Conservation (phyloP, 2,888 invertebrate genomes). For the Drosophila affinis region DNA sequence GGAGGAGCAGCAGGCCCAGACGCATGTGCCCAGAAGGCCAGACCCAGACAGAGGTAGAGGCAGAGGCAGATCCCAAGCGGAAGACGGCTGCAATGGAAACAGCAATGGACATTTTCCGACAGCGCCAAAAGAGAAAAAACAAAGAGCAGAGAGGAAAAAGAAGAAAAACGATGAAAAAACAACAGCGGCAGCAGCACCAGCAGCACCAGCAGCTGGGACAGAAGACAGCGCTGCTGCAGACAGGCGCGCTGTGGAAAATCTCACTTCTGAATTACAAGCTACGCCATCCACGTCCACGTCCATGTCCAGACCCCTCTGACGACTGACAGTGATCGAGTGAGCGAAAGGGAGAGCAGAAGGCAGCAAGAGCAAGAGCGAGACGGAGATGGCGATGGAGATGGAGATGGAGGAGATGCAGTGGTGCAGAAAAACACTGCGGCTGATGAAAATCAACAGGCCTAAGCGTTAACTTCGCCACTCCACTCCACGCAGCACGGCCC, state of each 20-base stretch:
- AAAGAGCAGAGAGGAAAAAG: slow-evolving; percentile 13
- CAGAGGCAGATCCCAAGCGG: slow-evolving; percentile 8
- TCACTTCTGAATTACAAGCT: slow-evolving; percentile 81
- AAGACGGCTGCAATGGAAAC: slow-evolving; percentile 65
- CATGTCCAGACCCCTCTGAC: slow-evolving; percentile 20
- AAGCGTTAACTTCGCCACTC: slow-evolving; percentile 81
- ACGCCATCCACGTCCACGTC: slow-evolving; percentile 36
- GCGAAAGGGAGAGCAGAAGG: slow-evolving; percentile 16
- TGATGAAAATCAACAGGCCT: slow-evolving; percentile 81
- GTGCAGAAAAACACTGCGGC: slow-evolving; percentile 73
- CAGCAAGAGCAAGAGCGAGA: slow-evolving; percentile 19
- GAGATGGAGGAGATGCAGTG: slow-evolving; percentile 49
- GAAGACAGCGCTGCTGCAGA: slow-evolving; percentile 50
- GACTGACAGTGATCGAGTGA: slow-evolving; percentile 52
- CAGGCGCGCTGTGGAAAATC: slow-evolving; percentile 79
- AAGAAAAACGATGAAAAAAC: slow-evolving; percentile 17
- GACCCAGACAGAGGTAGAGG: slow-evolving; percentile 22
- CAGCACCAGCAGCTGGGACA: slow-evolving; percentile 51
- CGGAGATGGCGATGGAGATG: slow-evolving; percentile 42
- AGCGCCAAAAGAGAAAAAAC: slow-evolving; percentile 42
- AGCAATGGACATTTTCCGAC: slow-evolving; percentile 69
- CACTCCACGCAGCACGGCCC: slow-evolving; percentile 50
- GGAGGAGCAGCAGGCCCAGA: slow-evolving; percentile 24
- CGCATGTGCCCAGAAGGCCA: slow-evolving; percentile 20
- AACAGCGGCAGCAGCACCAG: slow-evolving; percentile 49